phyloP scores from a whole-genome alignment of 1,140 invertebrate genomes.

The Eciton burchellii region DNA sequence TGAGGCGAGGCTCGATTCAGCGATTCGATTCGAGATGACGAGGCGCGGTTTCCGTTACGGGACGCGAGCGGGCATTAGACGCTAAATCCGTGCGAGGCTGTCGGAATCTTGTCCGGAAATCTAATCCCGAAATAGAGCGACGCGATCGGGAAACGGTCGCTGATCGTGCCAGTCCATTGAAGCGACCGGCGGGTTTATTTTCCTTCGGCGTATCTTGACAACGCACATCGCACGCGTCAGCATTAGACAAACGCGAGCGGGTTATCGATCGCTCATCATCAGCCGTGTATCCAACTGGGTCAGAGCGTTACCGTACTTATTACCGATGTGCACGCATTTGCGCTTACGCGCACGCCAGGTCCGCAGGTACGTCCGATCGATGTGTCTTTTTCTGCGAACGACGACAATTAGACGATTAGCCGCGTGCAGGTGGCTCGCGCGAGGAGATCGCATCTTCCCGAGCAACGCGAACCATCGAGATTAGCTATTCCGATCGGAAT shows the following conservation, averaged over 20 bases:
- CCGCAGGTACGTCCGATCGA: conserved; percentile 20
- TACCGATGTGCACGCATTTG: conserved; percentile 40
- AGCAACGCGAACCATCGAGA: background rate
- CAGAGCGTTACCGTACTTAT: conserved; percentile 39
- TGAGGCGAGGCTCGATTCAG: too few species aligned
- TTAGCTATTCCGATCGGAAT: background rate
- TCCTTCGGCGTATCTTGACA: conserved; percentile 25
- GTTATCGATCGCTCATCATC: conserved; percentile 41
- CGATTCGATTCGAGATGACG: too few species aligned
- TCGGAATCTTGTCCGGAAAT: background rate
- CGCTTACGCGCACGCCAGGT: conserved; percentile 32
- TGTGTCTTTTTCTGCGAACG: background rate
- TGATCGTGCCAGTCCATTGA: conserved; percentile 3
- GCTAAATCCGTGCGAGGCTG: background rate
- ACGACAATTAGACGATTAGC: conserved; percentile 13
- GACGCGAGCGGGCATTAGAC: background rate
- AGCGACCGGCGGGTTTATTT: conserved; percentile 17
- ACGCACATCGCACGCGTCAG: background rate
- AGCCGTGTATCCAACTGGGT: conserved; percentile 48
- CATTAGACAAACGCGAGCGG: conserved; percentile 18
- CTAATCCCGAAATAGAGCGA: conserved; percentile 26
- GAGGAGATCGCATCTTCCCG: background rate
- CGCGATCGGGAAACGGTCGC: conserved; percentile 8
- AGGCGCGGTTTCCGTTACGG: too few species aligned
- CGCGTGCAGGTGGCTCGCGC: background rate